phyloP scores from a whole-genome alignment of 1,140 invertebrate genomes.

The Sycophila sp. region DNA sequence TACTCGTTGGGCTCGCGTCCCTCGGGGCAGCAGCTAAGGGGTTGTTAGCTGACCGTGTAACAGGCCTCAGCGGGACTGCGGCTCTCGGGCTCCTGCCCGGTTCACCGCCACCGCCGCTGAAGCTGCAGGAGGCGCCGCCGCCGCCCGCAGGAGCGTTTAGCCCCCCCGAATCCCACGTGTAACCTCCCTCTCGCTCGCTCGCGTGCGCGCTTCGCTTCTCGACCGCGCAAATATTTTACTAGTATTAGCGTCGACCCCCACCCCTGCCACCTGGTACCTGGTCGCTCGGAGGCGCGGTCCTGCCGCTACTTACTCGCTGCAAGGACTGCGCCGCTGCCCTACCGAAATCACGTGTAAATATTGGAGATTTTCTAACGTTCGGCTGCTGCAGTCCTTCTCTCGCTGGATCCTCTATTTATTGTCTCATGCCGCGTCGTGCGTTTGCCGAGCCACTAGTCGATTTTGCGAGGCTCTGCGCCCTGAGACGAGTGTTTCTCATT shows the following conservation, averaged over 20 bases:
- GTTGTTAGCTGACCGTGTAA: constrained; percentile 63
- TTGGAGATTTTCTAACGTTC: not conserved
- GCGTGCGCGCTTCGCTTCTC: not conserved
- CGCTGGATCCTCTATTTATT: not conserved
- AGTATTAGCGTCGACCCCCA: constrained; percentile 36
- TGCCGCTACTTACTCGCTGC: not conserved
- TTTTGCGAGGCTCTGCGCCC: too few species aligned
- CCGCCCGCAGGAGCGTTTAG: constrained; percentile 30
- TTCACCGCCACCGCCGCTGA: too few species aligned
- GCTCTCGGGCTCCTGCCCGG: constrained; percentile 33
- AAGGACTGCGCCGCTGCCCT: not conserved
- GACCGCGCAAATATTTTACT: constrained; percentile 45
- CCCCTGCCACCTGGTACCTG: not conserved
- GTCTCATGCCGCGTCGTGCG: not conserved
- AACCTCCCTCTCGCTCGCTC: not conserved
- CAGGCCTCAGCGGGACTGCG: constrained; percentile 56
- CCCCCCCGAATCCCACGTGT: constrained; percentile 32
- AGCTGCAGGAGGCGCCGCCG: constrained; percentile 14
- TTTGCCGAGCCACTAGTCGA: not conserved
- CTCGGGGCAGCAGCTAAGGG: constrained; percentile 53
- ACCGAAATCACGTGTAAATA: constrained; percentile 2
- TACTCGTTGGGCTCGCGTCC: constrained; percentile 18
- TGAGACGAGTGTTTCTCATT: too few species aligned
- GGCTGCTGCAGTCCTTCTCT: not conserved
- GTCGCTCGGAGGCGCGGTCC: too few species aligned